Conservation (phyloP, 1,140 invertebrate genomes). For the Polypedilum vanderplanki region DNA sequence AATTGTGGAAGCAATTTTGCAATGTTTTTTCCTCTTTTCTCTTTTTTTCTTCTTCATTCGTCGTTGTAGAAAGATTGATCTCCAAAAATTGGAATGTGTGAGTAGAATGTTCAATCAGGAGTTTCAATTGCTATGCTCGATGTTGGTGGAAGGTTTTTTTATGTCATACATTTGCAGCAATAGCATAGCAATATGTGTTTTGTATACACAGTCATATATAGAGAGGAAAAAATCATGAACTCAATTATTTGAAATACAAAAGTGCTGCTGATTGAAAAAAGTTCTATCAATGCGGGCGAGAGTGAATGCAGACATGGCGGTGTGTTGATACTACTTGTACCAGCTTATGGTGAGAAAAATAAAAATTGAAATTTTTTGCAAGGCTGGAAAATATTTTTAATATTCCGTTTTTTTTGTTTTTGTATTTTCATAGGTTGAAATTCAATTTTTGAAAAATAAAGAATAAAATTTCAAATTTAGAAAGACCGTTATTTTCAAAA, state of each 20-base stretch:
- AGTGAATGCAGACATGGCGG: neutral
- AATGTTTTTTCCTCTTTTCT: too few species aligned
- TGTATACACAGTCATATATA: neutral
- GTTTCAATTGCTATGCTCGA: slow-evolving; percentile 1
- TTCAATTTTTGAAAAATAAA: too few species aligned
- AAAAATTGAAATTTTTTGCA: neutral
- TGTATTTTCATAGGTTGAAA: neutral
- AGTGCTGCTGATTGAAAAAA: slow-evolving; percentile 17
- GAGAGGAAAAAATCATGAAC: neutral
- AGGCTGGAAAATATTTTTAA: too few species aligned
- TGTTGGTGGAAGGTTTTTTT: neutral
- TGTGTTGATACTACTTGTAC: neutral
- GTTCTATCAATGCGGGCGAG: neutral
- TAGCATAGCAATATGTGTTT: neutral
- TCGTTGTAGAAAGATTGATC: neutral
- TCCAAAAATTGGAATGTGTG: slow-evolving; percentile 12
- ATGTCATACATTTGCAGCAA: neutral
- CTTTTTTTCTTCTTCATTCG: too few species aligned
- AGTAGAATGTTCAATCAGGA: neutral
- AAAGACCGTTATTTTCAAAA: too few species aligned
- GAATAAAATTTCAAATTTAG: too few species aligned
- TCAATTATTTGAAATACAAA: slow-evolving; percentile 7
- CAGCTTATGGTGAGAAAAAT: neutral
- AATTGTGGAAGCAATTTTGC: too few species aligned
- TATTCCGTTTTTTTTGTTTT: too few species aligned